Evolutionary conservation across 2,888 invertebrate genomes (phyloP).

Genomic region (Xanthostigma xanthostigma): DNA sequence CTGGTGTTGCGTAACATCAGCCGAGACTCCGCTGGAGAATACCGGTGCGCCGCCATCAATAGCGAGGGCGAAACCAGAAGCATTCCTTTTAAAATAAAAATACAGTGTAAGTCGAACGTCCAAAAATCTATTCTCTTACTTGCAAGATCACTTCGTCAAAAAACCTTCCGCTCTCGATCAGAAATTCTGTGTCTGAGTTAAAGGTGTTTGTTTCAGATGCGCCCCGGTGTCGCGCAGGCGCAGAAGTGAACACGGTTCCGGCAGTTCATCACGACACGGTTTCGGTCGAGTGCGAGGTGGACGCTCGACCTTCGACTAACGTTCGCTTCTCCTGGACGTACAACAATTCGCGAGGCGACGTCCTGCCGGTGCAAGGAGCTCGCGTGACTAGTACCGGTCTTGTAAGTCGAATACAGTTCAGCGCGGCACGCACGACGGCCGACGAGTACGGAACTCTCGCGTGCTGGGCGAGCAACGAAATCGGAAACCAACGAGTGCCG

Average conservation of each 20-base stretch:
- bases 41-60: constrained; percentile 68
- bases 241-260: constrained; percentile 53
- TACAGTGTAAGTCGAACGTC: constrained; percentile 55
- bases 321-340: constrained; percentile 74
- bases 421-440: constrained; percentile 29
- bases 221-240: constrained; percentile 60
- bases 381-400: constrained; percentile 35
- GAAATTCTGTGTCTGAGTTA: not conserved
- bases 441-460: constrained; percentile 67
- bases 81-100: constrained; percentile 51
- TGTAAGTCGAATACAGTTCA: constrained; percentile 38
- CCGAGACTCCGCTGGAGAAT: constrained; percentile 58
- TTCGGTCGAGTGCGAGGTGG: constrained; percentile 64
- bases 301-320: constrained; percentile 56
- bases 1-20: constrained; percentile 52
- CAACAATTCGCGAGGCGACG: constrained; percentile 58
- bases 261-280: constrained; percentile 59
- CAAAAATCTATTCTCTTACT: not conserved
- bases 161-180: not conserved
- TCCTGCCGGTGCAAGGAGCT: constrained; percentile 52
- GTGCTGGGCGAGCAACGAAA: constrained; percentile 76
- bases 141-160: not conserved
- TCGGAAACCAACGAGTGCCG: constrained; percentile 66
- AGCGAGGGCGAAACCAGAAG: constrained; percentile 68
- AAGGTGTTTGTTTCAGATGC: constrained; percentile 43